Percentiles rank a stretch among this genome's conserved stretches.
Conservation (phyloP, 1,140 invertebrate species). For the Nilaparvata lugens region DNA sequence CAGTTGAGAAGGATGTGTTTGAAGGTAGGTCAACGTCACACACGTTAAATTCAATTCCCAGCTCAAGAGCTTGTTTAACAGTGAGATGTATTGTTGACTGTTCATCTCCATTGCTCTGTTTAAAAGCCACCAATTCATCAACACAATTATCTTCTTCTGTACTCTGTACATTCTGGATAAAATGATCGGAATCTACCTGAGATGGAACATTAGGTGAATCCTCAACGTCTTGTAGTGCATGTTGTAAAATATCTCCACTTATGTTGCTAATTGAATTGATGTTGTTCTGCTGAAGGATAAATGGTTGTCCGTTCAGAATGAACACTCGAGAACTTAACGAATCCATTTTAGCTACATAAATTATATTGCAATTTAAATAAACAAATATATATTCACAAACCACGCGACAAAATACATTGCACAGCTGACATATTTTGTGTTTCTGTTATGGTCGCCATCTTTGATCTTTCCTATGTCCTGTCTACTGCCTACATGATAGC, state of each 20-base stretch:
- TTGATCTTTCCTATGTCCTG: too few relatives aligned
- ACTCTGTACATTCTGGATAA: background rate
- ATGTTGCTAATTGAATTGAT: background rate
- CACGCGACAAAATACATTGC: too few relatives aligned
- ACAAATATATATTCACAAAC: too few relatives aligned
- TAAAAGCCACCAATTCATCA: slow-evolving; percentile 4
- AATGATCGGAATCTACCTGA: background rate
- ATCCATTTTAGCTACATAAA: too few relatives aligned
- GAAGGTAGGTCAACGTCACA: background rate
- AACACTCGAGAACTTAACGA: too few relatives aligned
- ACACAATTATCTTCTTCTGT: background rate
- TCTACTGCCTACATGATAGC: too few relatives aligned
- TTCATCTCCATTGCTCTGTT: background rate
- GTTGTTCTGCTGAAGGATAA: too few relatives aligned
- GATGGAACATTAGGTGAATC: background rate
- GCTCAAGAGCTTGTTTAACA: background rate
- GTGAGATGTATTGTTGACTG: background rate
- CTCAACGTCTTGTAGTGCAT: background rate
- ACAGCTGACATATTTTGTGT: too few relatives aligned
- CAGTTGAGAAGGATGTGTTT: too few relatives aligned
- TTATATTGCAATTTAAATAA: too few relatives aligned
- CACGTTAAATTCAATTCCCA: slow-evolving; percentile 3
- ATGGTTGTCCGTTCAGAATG: background rate
- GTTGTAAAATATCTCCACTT: slow-evolving; percentile 6
- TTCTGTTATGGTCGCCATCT: too few relatives aligned